phyloP scores from a whole-genome alignment of 2,113 vertebrate genomes.

The Glaucidium brasilianum region DNA sequence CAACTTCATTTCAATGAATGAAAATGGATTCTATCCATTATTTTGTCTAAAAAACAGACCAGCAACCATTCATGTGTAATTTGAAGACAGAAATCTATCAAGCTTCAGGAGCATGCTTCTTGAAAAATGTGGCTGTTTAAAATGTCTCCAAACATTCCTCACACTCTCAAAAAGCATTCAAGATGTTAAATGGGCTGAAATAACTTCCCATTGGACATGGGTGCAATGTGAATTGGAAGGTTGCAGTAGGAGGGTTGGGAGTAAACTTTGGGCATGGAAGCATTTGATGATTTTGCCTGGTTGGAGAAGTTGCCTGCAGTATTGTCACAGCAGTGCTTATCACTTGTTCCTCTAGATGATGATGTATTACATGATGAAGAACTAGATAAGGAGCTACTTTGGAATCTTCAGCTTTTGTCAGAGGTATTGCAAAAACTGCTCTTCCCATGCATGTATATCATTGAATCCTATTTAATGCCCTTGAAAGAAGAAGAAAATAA shows the following conservation, averaged over 20 bases:
- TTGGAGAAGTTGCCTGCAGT: background rate
- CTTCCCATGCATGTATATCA: background rate
- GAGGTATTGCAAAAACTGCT: slow-evolving; percentile 79
- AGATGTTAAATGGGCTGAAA: background rate
- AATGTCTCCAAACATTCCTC: background rate
- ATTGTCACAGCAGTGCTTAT: background rate
- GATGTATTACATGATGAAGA: slow-evolving; percentile 94
- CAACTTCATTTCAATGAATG: background rate
- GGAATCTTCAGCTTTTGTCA: slow-evolving; percentile 96
- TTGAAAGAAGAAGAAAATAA: background rate
- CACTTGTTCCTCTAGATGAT: slow-evolving; percentile 81
- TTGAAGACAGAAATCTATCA: background rate
- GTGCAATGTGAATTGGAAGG: background rate
- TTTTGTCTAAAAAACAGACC: background rate
- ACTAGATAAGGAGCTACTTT: slow-evolving; percentile 94
- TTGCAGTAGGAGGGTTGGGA: background rate
- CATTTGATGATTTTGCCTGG: background rate
- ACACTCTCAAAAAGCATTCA: background rate
- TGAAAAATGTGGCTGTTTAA: background rate
- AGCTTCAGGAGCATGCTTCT: background rate
- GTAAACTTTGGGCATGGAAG: background rate
- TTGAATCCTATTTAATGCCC: background rate
- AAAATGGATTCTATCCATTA: background rate
- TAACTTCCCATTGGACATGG: background rate
- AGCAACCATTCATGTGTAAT: background rate